A percentile compares a stretch with the other conserved stretches of the same genome.
phyloP scores from a whole-genome alignment of 2,797 vertebrate species.

The Enteromius unitaeniatus region DNA sequence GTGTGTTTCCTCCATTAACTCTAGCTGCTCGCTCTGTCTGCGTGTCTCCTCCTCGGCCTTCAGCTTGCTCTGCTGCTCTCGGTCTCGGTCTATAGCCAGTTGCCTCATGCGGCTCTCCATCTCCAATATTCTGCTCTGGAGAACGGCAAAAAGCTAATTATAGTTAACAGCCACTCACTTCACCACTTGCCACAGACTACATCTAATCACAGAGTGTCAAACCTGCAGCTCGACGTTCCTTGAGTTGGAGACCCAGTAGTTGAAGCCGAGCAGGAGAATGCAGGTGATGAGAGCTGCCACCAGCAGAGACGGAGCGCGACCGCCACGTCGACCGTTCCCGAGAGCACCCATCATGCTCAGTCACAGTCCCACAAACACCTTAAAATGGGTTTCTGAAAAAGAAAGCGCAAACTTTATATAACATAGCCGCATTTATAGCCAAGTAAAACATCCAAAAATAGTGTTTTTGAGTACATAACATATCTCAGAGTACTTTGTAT shows the following conservation, averaged over 20 bases:
- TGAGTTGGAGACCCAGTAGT: conserved; percentile 94
- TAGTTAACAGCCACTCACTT: neutral
- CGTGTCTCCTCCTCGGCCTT: conserved; percentile 86
- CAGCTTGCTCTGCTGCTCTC: conserved; percentile 85
- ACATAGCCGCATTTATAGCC: neutral
- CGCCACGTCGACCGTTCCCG: conserved; percentile 87
- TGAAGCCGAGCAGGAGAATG: conserved; percentile 89
- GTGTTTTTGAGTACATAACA: too few species aligned
- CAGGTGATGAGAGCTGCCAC: conserved; percentile 87
- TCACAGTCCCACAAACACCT: neutral
- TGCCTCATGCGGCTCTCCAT: conserved; percentile 86
- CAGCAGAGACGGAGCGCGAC: conserved; percentile 88
- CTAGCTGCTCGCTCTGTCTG: conserved; percentile 85
- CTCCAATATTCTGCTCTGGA: conserved; percentile 84
- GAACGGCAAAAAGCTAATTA: neutral
- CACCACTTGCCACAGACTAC: neutral
- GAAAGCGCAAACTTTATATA: neutral
- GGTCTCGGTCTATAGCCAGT: conserved; percentile 80
- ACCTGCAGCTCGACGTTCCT: conserved; percentile 91
- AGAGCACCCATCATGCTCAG: conserved; percentile 81
- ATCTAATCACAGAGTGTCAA: conserved; percentile 5
- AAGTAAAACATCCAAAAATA: neutral
- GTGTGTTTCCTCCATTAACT: conserved; percentile 84
- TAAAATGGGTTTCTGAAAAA: neutral
- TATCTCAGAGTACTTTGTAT: too few species aligned